Conservation (phyloP, 2,113 vertebrate genomes). For the Zosterops hypoxanthus region DNA sequence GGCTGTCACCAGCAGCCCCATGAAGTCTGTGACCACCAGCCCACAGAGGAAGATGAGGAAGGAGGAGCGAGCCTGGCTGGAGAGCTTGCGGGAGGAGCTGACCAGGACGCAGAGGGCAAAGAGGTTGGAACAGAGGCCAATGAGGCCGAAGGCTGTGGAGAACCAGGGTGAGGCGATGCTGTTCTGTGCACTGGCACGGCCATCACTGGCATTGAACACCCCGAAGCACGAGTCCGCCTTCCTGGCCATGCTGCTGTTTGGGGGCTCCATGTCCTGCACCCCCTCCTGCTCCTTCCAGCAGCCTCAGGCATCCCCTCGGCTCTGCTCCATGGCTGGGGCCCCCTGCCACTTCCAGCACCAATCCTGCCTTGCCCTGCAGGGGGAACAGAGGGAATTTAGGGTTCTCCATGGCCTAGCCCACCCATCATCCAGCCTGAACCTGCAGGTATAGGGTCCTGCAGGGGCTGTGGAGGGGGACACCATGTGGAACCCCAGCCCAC, state of each 20-base stretch:
- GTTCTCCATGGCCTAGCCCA: background rate
- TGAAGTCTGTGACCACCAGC: constrained; percentile 91
- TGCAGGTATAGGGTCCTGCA: accelerated
- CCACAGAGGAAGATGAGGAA: constrained; percentile 91
- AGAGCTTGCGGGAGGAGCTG: constrained; percentile 75
- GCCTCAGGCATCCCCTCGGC: background rate
- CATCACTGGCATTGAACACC: background rate
- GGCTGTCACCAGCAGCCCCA: constrained; percentile 89
- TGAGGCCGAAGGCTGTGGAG: constrained; percentile 75
- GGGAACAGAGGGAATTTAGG: background rate
- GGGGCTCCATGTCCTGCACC: background rate
- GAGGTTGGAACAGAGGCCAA: constrained; percentile 91
- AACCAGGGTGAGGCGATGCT: constrained; percentile 80
- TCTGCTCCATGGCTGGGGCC: background rate
- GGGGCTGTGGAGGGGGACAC: too few relatives aligned
- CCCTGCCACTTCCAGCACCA: accelerated
- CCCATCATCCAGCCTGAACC: background rate
- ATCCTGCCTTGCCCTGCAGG: background rate
- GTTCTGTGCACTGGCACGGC: background rate
- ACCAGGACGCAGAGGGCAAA: constrained; percentile 86
- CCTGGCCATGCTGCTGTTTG: background rate
- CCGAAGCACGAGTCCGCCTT: constrained; percentile 42
- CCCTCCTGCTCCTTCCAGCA: background rate
- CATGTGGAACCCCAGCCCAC: accelerated
- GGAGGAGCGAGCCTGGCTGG: constrained; percentile 79